Evolutionary conservation across 1,140 invertebrate species (phyloP), one percentile per base, ranked within the genome.

Genomic region (Tetramorium parvispinum): DNA sequence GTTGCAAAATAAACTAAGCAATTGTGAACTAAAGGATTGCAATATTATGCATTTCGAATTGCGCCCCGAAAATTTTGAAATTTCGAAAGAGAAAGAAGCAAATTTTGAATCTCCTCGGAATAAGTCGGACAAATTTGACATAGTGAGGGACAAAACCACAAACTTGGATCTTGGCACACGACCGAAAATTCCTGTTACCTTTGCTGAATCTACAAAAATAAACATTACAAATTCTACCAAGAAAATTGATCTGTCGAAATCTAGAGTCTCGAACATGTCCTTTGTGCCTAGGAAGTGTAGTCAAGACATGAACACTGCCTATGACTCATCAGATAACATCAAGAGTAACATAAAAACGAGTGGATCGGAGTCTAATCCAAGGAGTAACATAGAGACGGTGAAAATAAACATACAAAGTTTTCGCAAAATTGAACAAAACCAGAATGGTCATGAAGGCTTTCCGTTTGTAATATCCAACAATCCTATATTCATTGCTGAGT

Each of bases 391-490:
- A 4, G 94, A 95, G 18, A 87, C 94, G 0, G 81, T 94, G 7
- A 88, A 93, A 18, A 90, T 93, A 11, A 95, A 94, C n/a, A 86
- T 95, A 8, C 94, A 94, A 27, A 92, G 86, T n/a, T 92, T 93
- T n/a, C 92, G 92, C 40, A 92, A 94, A 75, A 83, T 90, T 24
- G 92, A 94, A 37, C 92, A 94, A 2, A 94, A 92, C 21, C 92
- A 94, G 75, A 94, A 95, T 59, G 92, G 91, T 2, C 93, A 94
- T 18, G 94, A 95, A 0, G 88, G 91, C 55, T 95, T 92, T 66
- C 94, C 94, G 0, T 95, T 92, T 32, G 92, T 94, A 0, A 95
- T 95, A 88, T 94, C 94, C 0, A 95, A 92, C 24, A 95, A 95
- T 87, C 94, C 94, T 0, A 24, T 95, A 3, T 95, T 95, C 66